These are phyloP conservation scores for Fragum whitleyi DNA, from an alignment of 2,888 invertebrate genomes.

Conservation along the genomic window DNA sequence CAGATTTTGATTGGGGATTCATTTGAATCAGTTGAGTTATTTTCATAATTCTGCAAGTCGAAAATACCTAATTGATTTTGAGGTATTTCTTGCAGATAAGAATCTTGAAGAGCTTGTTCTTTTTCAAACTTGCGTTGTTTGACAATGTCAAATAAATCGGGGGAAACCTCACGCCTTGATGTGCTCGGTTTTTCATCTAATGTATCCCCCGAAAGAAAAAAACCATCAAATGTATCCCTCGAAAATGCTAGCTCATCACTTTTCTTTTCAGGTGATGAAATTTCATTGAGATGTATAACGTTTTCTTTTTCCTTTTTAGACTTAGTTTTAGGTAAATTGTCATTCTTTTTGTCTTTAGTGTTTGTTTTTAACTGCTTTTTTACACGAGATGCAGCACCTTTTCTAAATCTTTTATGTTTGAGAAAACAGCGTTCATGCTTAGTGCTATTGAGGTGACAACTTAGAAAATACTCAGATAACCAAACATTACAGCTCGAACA, in stretches of 20 bases:
- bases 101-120: not conserved
- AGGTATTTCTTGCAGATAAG: not conserved
- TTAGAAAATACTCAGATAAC: constrained; percentile 10
- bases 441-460: constrained; percentile 12
- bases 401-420: not conserved
- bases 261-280: too few relatives aligned
- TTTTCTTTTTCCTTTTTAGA: too few relatives aligned
- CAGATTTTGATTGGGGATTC: not conserved
- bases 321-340: too few relatives aligned
- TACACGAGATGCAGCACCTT: not conserved
- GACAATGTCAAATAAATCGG: constrained; percentile 1
- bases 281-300: too few relatives aligned
- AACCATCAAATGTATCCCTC: not conserved
- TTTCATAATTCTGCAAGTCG: not conserved
- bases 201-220: not conserved
- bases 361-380: not conserved
- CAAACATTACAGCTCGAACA: constrained; percentile 13
- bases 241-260: too few relatives aligned
- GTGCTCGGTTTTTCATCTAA: not conserved
- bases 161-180: not conserved
- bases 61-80: constrained; percentile 16
- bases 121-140: constrained; percentile 1
- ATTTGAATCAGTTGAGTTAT: not conserved
- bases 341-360: not conserved
- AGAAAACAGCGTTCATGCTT: not conserved